These are phyloP conservation scores for Clarias pachynema DNA, from an alignment of 2,797 vertebrate genomes.

Conservation along the genomic window DNA sequence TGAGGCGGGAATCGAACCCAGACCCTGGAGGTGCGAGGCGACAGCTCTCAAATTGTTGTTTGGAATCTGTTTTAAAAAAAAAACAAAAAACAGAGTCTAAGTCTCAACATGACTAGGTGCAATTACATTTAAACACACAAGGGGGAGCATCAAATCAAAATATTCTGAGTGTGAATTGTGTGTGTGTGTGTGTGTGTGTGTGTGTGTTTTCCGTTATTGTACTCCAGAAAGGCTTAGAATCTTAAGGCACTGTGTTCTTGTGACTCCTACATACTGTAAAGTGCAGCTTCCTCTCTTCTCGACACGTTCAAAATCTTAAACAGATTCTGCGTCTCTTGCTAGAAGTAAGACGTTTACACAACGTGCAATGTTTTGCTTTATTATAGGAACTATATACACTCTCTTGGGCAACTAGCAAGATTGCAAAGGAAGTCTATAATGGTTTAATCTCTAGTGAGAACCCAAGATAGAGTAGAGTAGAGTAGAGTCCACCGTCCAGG, in stretches of 20 bases:
- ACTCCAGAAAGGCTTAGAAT: background rate
- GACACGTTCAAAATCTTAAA: background rate
- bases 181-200: background rate
- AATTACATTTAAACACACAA: constrained; percentile 6
- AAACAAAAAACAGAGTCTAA: background rate
- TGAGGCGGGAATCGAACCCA: too few relatives aligned
- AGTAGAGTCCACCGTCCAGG: background rate
- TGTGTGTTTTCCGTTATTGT: background rate
- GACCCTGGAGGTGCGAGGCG: too few relatives aligned
- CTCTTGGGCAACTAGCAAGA: background rate
- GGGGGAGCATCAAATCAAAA: constrained; percentile 8
- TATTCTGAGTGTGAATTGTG: background rate
- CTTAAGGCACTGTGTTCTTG: background rate
- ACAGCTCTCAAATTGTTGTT: too few relatives aligned
- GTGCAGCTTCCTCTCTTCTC: background rate
- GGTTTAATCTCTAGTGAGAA: background rate
- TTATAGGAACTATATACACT: background rate
- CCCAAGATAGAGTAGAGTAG: background rate
- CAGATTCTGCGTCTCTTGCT: background rate
- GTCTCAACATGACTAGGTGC: background rate
- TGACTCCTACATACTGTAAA: background rate
- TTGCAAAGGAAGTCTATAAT: background rate
- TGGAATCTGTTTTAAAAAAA: too few relatives aligned
- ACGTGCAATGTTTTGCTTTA: background rate
- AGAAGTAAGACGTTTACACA: background rate